phyloP scores from a whole-genome alignment of 2,113 vertebrate species.

The Acanthisitta chloris region DNA sequence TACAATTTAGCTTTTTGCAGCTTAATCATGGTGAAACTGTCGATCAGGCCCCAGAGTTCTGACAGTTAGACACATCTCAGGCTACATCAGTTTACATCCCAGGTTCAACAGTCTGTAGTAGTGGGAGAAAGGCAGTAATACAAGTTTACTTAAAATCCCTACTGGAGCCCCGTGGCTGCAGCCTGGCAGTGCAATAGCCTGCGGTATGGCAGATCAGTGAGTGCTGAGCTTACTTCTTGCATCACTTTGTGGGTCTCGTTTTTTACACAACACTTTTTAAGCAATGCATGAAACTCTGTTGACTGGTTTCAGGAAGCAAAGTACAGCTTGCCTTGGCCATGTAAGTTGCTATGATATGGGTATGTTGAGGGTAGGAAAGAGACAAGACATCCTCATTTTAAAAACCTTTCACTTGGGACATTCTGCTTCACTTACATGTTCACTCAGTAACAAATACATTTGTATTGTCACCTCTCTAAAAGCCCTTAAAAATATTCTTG shows the following conservation, averaged over 20 bases:
- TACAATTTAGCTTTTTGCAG: not conserved
- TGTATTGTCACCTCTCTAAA: slow-evolving; percentile 45
- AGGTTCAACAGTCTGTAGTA: not conserved
- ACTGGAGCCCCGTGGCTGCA: slow-evolving; percentile 35
- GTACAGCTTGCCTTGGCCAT: not conserved
- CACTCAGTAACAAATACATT: not conserved
- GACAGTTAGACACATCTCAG: not conserved
- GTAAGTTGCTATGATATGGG: not conserved
- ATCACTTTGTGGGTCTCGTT: not conserved
- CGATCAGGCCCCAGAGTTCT: slow-evolving; percentile 16
- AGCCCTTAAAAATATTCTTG: slow-evolving; percentile 61
- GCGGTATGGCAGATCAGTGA: slow-evolving; percentile 27
- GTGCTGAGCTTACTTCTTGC: not conserved
- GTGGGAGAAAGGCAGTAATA: slow-evolving; percentile 54
- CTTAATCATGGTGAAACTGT: slow-evolving; percentile 51
- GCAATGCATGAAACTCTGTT: not conserved
- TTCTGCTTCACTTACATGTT: not conserved
- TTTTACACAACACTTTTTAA: not conserved
- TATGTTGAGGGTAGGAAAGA: not conserved
- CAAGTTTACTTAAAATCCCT: not conserved
- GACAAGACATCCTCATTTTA: not conserved
- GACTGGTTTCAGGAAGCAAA: slow-evolving; percentile 14
- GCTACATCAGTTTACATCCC: slow-evolving; percentile 32
- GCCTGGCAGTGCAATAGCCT: slow-evolving; percentile 52
- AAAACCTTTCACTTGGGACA: not conserved